phyloP scores from a whole-genome alignment of 2,113 vertebrate species.

The Protobothrops mucrosquamatus region DNA sequence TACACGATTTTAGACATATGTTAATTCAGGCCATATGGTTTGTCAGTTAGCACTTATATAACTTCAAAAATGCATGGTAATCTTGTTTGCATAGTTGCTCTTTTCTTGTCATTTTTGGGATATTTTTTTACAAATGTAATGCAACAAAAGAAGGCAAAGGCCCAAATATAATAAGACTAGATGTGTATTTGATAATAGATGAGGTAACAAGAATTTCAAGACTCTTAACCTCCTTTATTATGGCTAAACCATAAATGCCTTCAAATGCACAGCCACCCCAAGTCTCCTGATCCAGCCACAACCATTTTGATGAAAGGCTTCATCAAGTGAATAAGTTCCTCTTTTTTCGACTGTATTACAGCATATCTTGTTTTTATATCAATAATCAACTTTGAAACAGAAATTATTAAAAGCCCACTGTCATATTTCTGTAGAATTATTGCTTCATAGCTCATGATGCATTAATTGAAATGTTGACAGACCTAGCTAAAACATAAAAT shows the following conservation, averaged over 20 bases:
- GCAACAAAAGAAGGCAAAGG: neutral
- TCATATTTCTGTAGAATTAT: neutral
- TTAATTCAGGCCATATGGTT: neutral
- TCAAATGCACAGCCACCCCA: neutral
- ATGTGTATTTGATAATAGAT: neutral
- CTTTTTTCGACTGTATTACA: neutral
- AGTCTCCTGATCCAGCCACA: neutral
- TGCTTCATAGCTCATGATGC: neutral
- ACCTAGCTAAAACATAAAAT: neutral
- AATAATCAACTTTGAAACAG: neutral
- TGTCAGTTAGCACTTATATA: neutral
- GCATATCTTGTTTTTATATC: neutral
- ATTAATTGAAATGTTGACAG: neutral
- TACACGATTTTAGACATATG: neutral
- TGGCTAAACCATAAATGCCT: neutral
- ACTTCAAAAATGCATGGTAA: neutral
- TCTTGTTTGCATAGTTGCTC: neutral
- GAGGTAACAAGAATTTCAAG: neutral
- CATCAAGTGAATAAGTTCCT: neutral
- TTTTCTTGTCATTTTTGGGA: neutral
- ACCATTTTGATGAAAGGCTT: neutral
- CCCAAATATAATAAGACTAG: neutral
- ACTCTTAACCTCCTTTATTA: neutral
- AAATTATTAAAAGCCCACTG: neutral
- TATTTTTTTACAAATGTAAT: neutral